Conservation (phyloP, 2,888 invertebrate species). For the Dilophus febrilis region DNA sequence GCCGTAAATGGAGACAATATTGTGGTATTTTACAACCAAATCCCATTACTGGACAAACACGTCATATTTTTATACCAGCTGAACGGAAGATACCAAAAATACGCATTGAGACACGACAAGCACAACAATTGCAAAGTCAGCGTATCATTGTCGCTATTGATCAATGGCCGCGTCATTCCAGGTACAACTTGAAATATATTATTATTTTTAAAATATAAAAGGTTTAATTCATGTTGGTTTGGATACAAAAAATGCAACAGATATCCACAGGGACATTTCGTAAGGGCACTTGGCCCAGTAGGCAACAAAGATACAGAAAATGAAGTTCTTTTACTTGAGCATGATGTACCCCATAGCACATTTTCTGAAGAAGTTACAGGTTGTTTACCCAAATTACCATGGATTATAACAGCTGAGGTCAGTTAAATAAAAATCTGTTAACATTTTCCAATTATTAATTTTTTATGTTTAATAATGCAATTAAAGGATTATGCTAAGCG, state of each 20-base stretch:
- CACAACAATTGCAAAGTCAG: constrained; percentile 59
- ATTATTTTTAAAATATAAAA: not conserved
- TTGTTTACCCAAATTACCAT: constrained; percentile 78
- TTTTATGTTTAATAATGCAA: constrained; percentile 3
- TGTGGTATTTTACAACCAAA: constrained; percentile 85
- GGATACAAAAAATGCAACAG: too few species aligned
- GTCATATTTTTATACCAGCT: constrained; percentile 87
- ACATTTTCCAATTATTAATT: not conserved
- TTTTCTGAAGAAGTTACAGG: constrained; percentile 89
- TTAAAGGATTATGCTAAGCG: constrained; percentile 57
- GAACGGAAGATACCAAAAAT: constrained; percentile 89
- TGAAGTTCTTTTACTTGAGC: constrained; percentile 86
- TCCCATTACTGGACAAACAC: constrained; percentile 45
- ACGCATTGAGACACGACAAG: constrained; percentile 87
- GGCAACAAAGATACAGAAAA: constrained; percentile 94
- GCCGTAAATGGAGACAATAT: constrained; percentile 93
- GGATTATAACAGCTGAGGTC: constrained; percentile 73
- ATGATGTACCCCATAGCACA: constrained; percentile 89
- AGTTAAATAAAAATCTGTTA: constrained; percentile 12
- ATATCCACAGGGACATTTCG: constrained; percentile 92
- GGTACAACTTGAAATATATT: constrained; percentile 21
- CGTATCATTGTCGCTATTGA: constrained; percentile 92
- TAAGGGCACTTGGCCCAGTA: constrained; percentile 75
- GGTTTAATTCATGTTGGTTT: too few species aligned
- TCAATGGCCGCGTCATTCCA: constrained; percentile 85